Evolutionary conservation across 1,140 invertebrate species (phyloP).

Genomic region (Pachypsylla venusta): DNA sequence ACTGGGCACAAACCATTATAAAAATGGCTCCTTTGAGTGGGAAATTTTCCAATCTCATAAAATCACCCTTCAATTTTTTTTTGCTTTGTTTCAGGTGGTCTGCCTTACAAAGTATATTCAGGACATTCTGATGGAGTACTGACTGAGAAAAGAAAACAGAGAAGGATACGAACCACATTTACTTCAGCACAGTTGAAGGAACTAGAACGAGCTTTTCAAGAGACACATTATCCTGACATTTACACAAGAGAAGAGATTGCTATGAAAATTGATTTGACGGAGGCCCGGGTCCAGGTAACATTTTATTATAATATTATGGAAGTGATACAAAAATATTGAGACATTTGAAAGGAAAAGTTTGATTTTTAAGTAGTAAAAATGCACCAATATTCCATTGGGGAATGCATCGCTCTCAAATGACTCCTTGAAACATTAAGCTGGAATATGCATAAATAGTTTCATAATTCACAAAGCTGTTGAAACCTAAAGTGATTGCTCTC

Average conservation of each 20-base stretch:
- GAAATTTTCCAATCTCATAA: conserved; percentile 11
- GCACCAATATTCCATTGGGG: no score
- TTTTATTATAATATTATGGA: neutral
- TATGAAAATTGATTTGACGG: conserved; percentile 94
- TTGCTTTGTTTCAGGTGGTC: conserved; percentile 42
- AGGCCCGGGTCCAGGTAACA: conserved; percentile 91
- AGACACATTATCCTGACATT: conserved; percentile 98
- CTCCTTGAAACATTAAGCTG: no score
- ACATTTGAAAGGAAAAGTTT: neutral
- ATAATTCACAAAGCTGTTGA: no score
- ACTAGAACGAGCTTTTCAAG: conserved; percentile 87
- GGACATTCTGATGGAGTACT: conserved; percentile 64
- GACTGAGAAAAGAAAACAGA: conserved; percentile 80
- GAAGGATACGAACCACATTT: conserved; percentile 90
- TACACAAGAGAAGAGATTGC: conserved; percentile 98
- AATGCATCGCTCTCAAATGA: no score
- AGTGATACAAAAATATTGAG: neutral
- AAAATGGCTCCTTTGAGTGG: conserved; percentile 29
- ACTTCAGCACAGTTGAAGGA: conserved; percentile 93
- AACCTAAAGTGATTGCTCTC: no score
- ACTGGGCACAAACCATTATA: conserved; percentile 32
- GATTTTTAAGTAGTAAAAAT: no score
- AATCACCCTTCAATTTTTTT: conserved; percentile 8
- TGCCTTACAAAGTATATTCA: conserved; percentile 81
- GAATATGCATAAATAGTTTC: no score